Conservation (phyloP, 1,140 invertebrate genomes). For the Lethocerus indicus region DNA sequence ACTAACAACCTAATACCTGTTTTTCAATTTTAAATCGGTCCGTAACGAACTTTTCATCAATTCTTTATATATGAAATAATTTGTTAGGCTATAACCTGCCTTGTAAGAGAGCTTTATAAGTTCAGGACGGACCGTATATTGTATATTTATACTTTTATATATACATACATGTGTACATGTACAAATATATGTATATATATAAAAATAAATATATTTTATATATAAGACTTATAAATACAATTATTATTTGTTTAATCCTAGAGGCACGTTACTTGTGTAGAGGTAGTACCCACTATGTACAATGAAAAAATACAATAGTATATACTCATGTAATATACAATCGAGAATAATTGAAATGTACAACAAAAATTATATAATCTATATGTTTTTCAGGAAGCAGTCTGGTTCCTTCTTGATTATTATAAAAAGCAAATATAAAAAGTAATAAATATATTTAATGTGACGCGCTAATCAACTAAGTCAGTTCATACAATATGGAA, state of each 20-base stretch:
- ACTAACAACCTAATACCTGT: slow-evolving; percentile 10
- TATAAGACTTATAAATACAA: slow-evolving; percentile 6
- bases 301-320: slow-evolving; percentile 9
- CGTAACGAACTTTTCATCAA: slow-evolving; percentile 6
- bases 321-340: not conserved
- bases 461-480: slow-evolving; percentile 3
- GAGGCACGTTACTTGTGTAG: slow-evolving; percentile 9
- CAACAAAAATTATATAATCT: slow-evolving; percentile 4
- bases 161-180: too few species aligned
- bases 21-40: slow-evolving; percentile 8
- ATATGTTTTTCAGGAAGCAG: slow-evolving; percentile 1
- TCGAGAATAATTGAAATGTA: slow-evolving; percentile 1
- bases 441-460: slow-evolving; percentile 7
- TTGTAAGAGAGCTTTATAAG: slow-evolving; percentile 2
- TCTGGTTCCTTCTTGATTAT: slow-evolving; percentile 1
- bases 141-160: too few species aligned
- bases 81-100: too few species aligned
- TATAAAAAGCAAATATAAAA: slow-evolving; percentile 9
- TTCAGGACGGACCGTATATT: slow-evolving; percentile 9
- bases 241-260: slow-evolving; percentile 5
- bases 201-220: too few species aligned
- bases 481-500: slow-evolving; percentile 6
- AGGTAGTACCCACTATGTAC: slow-evolving; percentile 11
- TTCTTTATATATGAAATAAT: too few species aligned
- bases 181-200: too few species aligned